These are phyloP conservation scores for Riptortus pedestris DNA, from an alignment of 1,140 invertebrate species.

Conservation along the genomic window DNA sequence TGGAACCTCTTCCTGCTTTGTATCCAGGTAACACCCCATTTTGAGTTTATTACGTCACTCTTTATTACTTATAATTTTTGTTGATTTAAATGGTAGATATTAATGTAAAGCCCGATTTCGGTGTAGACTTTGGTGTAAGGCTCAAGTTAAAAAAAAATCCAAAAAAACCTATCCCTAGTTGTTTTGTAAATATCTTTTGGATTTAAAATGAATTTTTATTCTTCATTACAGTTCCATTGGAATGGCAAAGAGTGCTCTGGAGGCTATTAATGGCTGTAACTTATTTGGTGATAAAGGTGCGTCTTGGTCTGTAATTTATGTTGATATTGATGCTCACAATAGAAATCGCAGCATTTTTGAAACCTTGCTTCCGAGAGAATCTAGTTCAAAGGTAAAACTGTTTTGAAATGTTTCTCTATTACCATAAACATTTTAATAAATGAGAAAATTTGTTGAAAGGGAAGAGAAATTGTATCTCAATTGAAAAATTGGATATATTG, in stretches of 20 bases:
- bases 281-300: constrained; percentile 95
- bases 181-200: no score
- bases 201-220: no score
- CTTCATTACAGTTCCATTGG: constrained; percentile 59
- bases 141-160: neutral
- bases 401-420: constrained; percentile 10
- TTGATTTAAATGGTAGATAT: no score
- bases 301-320: constrained; percentile 96
- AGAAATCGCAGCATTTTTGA: constrained; percentile 98
- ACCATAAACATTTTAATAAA: neutral
- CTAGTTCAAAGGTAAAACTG: constrained; percentile 81
- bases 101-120: no score
- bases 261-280: constrained; percentile 98
- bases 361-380: constrained; percentile 93
- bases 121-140: no score
- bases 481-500: no score
- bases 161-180: neutral
- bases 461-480: no score
- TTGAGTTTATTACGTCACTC: no score
- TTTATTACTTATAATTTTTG: no score
- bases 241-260: constrained; percentile 94
- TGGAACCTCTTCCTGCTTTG: no score
- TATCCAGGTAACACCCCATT: no score
- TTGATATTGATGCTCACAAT: constrained; percentile 99
- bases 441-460: no score